These are phyloP conservation scores for Caerostris extrusa DNA, from an alignment of 1,140 invertebrate species.

Conservation along the genomic window DNA sequence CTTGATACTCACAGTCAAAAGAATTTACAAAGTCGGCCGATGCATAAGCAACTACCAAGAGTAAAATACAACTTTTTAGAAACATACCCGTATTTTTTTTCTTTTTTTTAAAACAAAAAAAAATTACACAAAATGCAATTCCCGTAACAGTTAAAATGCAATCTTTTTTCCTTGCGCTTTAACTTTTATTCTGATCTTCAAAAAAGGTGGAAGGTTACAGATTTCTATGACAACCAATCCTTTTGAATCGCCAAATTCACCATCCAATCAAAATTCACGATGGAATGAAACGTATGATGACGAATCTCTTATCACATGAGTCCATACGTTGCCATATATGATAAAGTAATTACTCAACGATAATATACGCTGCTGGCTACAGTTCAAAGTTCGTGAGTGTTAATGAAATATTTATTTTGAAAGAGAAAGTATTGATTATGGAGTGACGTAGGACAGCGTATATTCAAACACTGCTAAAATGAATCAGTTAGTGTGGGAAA, in stretches of 20 bases:
- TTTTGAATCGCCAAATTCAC: neutral
- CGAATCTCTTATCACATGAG: neutral
- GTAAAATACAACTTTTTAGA: conserved; percentile 10
- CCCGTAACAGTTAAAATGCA: neutral
- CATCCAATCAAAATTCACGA: neutral
- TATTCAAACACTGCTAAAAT: too few relatives aligned
- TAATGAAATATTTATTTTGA: neutral
- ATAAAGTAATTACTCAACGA: neutral
- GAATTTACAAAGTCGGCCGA: neutral
- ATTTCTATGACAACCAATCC: neutral
- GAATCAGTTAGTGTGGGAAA: neutral
- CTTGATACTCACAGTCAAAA: conserved; percentile 28
- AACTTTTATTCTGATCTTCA: conserved; percentile 17
- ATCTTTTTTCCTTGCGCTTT: neutral
- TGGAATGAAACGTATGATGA: neutral
- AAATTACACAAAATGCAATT: neutral
- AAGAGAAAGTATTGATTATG: neutral
- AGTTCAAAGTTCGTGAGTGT: neutral
- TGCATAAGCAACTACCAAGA: conserved; percentile 28
- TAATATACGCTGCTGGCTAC: neutral
- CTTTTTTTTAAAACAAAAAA: neutral
- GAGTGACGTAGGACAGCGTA: neutral
- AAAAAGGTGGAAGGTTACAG: conserved; percentile 54
- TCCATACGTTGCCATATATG: neutral
- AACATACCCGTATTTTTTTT: conserved; percentile 30